These are phyloP conservation scores for Pluvianellus socialis DNA, from an alignment of 2,113 vertebrate genomes.

Conservation along the genomic window DNA sequence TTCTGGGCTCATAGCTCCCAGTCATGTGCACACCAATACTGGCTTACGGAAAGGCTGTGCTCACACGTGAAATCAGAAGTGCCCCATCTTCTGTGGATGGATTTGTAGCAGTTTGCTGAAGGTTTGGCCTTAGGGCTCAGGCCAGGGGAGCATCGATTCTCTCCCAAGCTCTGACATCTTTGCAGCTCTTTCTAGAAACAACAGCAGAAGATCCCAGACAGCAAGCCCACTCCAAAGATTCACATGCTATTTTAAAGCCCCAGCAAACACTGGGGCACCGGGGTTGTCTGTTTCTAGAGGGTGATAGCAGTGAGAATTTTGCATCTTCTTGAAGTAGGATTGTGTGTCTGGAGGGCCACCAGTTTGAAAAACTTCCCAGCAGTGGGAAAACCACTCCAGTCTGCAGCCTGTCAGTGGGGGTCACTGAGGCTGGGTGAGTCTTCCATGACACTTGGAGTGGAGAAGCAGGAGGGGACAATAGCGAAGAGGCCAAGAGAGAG, in stretches of 20 bases:
- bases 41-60: neutral
- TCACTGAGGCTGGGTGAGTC: neutral
- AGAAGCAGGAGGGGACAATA: neutral
- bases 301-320: neutral
- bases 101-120: neutral
- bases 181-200: neutral
- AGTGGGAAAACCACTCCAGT: neutral
- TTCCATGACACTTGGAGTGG: neutral
- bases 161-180: neutral
- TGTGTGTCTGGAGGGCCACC: neutral
- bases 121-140: neutral
- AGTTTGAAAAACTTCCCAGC: neutral
- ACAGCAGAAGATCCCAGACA: neutral
- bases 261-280: neutral
- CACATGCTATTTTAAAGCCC: neutral
- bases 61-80: neutral
- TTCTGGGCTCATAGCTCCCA: neutral
- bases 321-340: neutral
- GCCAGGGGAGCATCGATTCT: neutral
- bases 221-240: neutral
- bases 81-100: neutral
- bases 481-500: neutral
- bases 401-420: neutral
- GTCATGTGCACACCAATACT: accelerated
- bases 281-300: neutral